Evolutionary conservation across 2,113 vertebrate genomes (phyloP).

Genomic region (Colaptes auratus): DNA sequence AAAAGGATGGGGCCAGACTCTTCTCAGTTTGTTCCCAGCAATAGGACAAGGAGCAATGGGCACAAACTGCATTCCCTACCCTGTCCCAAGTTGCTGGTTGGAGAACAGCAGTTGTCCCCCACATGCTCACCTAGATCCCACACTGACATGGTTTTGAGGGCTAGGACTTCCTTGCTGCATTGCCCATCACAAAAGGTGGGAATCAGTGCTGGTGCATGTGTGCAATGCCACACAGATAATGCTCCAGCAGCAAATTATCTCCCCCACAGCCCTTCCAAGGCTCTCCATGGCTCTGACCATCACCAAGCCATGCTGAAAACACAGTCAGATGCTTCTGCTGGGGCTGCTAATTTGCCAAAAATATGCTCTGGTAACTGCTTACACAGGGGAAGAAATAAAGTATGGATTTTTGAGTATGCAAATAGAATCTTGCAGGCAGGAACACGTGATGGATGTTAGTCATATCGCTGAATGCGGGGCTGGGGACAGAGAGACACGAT

Average conservation of each 20-base stretch:
- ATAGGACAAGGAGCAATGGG: too few species aligned
- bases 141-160: fast-evolving
- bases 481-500: background rate
- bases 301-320: background rate
- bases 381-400: constrained; percentile 36
- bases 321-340: constrained; percentile 45
- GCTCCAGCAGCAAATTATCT: fast-evolving
- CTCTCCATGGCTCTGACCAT: background rate
- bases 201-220: fast-evolving
- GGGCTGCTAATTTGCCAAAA: constrained; percentile 49
- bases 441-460: constrained; percentile 64
- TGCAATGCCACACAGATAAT: fast-evolving
- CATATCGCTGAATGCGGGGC: background rate
- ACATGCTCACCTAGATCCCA: background rate
- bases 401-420: constrained; percentile 58
- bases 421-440: constrained; percentile 41
- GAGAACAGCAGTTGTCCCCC: background rate
- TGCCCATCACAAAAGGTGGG: fast-evolving
- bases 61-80: background rate
- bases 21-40: too few species aligned
- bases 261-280: background rate
- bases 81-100: background rate
- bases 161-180: background rate
- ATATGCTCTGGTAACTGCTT: constrained; percentile 48
- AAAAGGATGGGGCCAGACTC: too few species aligned